A percentile compares a stretch with the other conserved stretches of the same genome.
phyloP scores from a whole-genome alignment of 2,888 invertebrate species.

The Nematopogon swammerdamellus region DNA sequence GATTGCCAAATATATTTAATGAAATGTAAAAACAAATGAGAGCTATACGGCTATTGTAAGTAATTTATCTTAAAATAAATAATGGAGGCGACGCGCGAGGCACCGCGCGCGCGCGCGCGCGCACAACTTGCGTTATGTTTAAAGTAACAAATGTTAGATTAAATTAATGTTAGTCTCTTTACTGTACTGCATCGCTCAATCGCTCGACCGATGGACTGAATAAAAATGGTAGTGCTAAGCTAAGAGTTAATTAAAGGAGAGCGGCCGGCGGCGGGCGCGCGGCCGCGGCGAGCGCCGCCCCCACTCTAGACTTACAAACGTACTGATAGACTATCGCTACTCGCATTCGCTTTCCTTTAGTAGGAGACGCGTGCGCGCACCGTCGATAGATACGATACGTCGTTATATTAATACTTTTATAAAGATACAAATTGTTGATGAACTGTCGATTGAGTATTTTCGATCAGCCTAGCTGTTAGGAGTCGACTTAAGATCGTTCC shows the following conservation, averaged over 20 bases:
- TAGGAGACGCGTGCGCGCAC: conserved; percentile 13
- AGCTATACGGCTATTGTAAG: not conserved
- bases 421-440: conserved; percentile 44
- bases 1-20: conserved; percentile 55
- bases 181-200: conserved; percentile 57
- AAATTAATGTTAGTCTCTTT: conserved; percentile 56
- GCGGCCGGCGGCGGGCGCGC: conserved; percentile 11
- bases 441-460: conserved; percentile 12
- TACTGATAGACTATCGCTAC: conserved; percentile 28
- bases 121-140: conserved; percentile 44
- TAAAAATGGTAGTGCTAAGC: conserved; percentile 54
- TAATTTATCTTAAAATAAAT: not conserved
- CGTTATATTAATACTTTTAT: conserved; percentile 38
- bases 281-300: conserved; percentile 17
- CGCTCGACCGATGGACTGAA: conserved; percentile 58
- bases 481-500: conserved; percentile 44
- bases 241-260: conserved; percentile 41
- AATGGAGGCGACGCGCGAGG: conserved; percentile 13
- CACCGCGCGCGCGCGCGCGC: conserved; percentile 20
- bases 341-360: conserved; percentile 1
- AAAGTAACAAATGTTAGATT: conserved; percentile 56
- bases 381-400: conserved; percentile 25
- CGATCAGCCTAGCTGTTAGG: conserved; percentile 53
- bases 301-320: conserved; percentile 29
- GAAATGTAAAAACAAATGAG: not conserved